These are phyloP conservation scores for Lysandra bellargus DNA, from an alignment of 2,888 invertebrate species.

Conservation along the genomic window DNA sequence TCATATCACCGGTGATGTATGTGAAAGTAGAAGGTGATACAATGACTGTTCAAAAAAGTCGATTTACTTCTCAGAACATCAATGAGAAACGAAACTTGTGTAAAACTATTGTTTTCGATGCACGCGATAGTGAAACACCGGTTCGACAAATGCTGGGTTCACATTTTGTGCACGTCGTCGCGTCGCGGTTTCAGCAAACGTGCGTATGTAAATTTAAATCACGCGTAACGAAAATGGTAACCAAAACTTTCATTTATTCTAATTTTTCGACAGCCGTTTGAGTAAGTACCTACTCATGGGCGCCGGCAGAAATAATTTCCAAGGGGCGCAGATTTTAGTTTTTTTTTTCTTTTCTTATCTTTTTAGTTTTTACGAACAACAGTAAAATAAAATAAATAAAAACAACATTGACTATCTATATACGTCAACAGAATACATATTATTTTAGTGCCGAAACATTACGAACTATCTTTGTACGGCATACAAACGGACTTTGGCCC, in stretches of 20 bases:
- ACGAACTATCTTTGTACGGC: no score
- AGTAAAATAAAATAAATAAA: no score
- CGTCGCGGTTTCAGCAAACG: no score
- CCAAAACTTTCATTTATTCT: background rate
- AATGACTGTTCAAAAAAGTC: conserved; percentile 20
- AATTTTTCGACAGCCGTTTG: background rate
- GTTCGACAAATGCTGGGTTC: conserved; percentile 33
- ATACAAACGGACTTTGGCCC: no score
- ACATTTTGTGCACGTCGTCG: background rate
- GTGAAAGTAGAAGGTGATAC: conserved; percentile 19
- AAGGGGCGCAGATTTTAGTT: no score
- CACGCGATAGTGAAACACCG: conserved; percentile 20
- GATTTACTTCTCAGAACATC: conserved; percentile 32
- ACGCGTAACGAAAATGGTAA: background rate
- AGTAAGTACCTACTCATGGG: no score
- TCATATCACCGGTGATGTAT: background rate
- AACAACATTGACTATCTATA: no score
- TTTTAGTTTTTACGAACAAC: no score
- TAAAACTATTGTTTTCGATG: conserved; percentile 34
- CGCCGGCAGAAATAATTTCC: no score
- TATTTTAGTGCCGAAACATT: no score
- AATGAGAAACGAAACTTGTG: conserved; percentile 40
- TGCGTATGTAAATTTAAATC: background rate
- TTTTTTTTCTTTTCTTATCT: no score
- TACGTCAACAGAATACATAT: no score